Base-by-base conservation (phyloP, 2,888 invertebrate genomes). In the Cerceris rybyensis region DNA sequence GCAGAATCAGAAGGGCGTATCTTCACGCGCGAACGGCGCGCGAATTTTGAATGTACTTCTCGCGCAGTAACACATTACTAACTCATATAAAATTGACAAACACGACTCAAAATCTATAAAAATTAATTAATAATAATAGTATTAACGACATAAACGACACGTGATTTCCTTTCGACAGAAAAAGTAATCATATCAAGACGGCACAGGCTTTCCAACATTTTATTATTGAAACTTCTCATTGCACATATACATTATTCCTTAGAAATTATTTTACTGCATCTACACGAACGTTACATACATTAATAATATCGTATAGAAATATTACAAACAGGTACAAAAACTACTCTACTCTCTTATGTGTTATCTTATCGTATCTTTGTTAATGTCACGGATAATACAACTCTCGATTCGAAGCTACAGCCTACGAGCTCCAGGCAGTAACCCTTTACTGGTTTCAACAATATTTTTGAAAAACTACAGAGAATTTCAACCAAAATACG, bases 251-350 rank as follows among this genome's bases (percentile, higher is more conserved):
- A 90, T 87, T 88, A 83, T 85, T 81, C 28, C 75, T 78, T 87
- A 86, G 58, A 81, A 70, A 67, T 75, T 83, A 77, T 63, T 80
- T 63, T 77, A 70, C 72, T 78, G 80, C 73, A 61, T 71, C 78
- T 84, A 84, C 74, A 80, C 77, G 69, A 68, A 70, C 58, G 63
- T 77, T 84, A 82, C 78, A 70, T 78, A 72, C 81, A 82, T 83
- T 87, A 77, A 84, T 85, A 81, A 82, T 85, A 83, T 84, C 77
- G 82, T 88, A 87, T 89, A 90, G 88, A 91, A 89, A 91, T 90
- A 87, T 90, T 91, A 90, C 88, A 91, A 91, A 91, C 91, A 91
- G 91, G 91, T 91, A 91, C 91, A 91, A 91, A 91, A 91, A 84
- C 90, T 91, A 90, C 81, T 81, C 89, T 90, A 90, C 82, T 70